Percentiles rank a stretch among this genome's conserved stretches.
Conservation (phyloP, 1,140 invertebrate genomes). For the Stenopsyche tienmushanensis region DNA sequence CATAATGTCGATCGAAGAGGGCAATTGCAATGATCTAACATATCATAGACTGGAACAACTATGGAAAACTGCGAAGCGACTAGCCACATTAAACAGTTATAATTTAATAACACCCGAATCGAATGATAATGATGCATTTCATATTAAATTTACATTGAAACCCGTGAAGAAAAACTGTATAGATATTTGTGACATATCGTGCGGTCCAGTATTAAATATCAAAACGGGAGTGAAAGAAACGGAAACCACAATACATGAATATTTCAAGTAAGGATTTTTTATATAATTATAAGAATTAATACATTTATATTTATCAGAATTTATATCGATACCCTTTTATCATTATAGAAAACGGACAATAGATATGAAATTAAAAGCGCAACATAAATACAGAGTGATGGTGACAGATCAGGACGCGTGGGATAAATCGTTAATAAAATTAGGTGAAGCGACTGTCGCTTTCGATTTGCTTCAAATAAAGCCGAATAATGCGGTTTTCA, state of each 20-base stretch:
- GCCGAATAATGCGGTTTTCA: slow-evolving; percentile 54
- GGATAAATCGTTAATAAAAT: slow-evolving; percentile 51
- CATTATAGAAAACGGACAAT: slow-evolving; percentile 53
- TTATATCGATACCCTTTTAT: slow-evolving; percentile 4
- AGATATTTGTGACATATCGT: slow-evolving; percentile 12
- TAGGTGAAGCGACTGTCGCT: slow-evolving; percentile 61
- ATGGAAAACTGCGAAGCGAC: slow-evolving; percentile 12
- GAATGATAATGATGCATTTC: neutral
- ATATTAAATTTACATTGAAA: slow-evolving; percentile 32
- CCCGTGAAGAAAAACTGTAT: slow-evolving; percentile 12
- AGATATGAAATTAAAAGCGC: slow-evolving; percentile 61
- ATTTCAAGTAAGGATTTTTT: slow-evolving; percentile 29
- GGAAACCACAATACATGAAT: slow-evolving; percentile 16
- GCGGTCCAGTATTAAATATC: slow-evolving; percentile 29
- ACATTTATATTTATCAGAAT: neutral
- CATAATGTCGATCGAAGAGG: slow-evolving; percentile 22
- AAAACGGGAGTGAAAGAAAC: slow-evolving; percentile 32
- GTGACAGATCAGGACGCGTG: slow-evolving; percentile 50
- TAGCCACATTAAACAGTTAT: slow-evolving; percentile 16
- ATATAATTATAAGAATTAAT: neutral
- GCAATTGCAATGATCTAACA: slow-evolving; percentile 19
- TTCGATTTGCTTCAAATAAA: slow-evolving; percentile 68
- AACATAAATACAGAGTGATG: slow-evolving; percentile 62
- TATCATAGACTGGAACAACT: slow-evolving; percentile 26
- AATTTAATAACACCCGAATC: neutral